Evolutionary conservation across 92 coral and sea anemone genomes (phyloP).

Genomic region (Paragorgia papillata): DNA sequence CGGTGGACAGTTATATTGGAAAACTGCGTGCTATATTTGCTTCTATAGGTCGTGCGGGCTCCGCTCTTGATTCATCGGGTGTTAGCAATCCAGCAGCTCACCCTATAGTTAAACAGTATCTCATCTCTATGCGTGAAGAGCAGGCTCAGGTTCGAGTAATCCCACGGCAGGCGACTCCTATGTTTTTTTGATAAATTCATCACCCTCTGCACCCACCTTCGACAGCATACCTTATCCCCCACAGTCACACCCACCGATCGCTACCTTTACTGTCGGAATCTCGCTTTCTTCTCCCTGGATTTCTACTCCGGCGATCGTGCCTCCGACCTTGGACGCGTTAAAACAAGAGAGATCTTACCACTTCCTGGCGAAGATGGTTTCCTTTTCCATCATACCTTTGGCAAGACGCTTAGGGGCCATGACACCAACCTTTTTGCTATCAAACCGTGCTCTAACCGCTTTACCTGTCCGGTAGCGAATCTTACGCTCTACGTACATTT

Average conservation of each 20-base stretch:
- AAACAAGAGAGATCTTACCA: slow-evolving; percentile 25
- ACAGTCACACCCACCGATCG: slow-evolving; percentile 36
- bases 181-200: slow-evolving; percentile 63
- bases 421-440: too few species aligned
- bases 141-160: slow-evolving; percentile 55
- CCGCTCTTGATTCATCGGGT: too few species aligned
- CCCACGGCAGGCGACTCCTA: slow-evolving; percentile 57
- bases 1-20: slow-evolving; percentile 32
- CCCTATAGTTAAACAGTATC: slow-evolving; percentile 23
- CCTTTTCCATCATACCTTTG: too few species aligned
- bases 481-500: too few species aligned
- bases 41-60: too few species aligned
- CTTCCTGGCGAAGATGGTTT: slow-evolving; percentile 22
- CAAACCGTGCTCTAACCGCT: too few species aligned
- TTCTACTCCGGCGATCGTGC: too few species aligned
- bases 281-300: too few species aligned
- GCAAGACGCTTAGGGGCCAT: too few species aligned
- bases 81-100: slow-evolving; percentile 54
- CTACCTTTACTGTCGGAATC: slow-evolving; percentile 48
- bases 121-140: slow-evolving; percentile 43
- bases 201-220: too few species aligned
- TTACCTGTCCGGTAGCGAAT: too few species aligned
- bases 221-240: slow-evolving; percentile 19
- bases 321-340: slow-evolving; percentile 47
- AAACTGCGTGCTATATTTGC: too few species aligned